Base-by-base conservation (phyloP, 2,888 invertebrate species). In the Amorpha juglandis region DNA sequence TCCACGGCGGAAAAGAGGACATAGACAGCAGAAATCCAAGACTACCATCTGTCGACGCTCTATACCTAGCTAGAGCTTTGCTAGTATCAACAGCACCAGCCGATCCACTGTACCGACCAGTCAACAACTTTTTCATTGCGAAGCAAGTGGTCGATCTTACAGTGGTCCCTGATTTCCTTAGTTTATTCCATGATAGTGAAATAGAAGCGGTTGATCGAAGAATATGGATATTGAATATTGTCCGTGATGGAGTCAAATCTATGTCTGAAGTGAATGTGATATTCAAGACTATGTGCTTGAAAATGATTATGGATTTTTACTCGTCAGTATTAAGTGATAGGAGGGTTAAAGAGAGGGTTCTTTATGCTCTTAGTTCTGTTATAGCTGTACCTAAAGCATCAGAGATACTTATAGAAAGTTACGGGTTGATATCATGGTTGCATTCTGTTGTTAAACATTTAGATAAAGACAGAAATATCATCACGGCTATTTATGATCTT, bases 131-230 rank as follows among this genome's bases (percentile, higher is more conserved):
- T 84, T 88, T 98, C 48, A 94, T 96, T 78, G 95, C 97, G 1
- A 98, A 97, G 84, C 95, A 96, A 12, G 94, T 94, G 9, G 94
- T 98, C 16, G 96, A 98, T 80, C 91, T 98, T 16, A 94, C 95
- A 14, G 94, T 95, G 3, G 96, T 98, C n/a, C 98, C 98, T 0
- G 98, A 98, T 82, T 96, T 98, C 79, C 95, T 97, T 69, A 96
- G 96, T 64, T 94, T 98, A 48, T 96, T 98, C 80, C 96, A 97
- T 81, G 97, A 97, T 70, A 94, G 96, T 11, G 96, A 97, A 66
- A 93, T 97, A 0, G 95, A 96, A 74, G 94, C 95, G 65, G 93
- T 94, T 21, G 94, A 94, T 0, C 96, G 97, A 76, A 94, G 97
- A 55, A 89, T 93, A 35, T 99, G 98, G 95, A 96, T 98, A 47